phyloP scores from a whole-genome alignment of 2,113 vertebrate genomes.

The Diadophis punctatus region DNA sequence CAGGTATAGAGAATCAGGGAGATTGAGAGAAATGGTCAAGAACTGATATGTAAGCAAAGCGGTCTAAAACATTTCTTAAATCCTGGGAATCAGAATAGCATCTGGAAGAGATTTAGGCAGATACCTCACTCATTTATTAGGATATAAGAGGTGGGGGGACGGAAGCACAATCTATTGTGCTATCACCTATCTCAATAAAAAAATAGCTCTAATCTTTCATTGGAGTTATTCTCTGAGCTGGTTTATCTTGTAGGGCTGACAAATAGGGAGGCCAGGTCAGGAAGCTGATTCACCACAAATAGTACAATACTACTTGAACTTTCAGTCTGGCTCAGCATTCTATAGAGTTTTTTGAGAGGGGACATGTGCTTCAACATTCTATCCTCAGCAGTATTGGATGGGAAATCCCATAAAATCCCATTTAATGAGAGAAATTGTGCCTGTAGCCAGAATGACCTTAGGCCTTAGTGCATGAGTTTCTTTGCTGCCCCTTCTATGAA shows the following conservation, averaged over 20 bases:
- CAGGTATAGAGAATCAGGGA: background rate
- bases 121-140: background rate
- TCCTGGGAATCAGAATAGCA: background rate
- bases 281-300: background rate
- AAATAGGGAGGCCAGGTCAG: background rate
- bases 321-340: background rate
- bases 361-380: background rate
- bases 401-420: background rate
- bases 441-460: background rate
- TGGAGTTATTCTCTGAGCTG: background rate
- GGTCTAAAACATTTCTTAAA: background rate
- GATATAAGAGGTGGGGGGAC: background rate
- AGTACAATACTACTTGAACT: background rate
- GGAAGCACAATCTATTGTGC: background rate
- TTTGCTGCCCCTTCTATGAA: background rate
- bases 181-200: background rate
- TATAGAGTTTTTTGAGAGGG: background rate
- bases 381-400: background rate
- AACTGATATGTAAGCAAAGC: background rate
- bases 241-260: background rate
- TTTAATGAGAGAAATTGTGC: background rate
- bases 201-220: background rate
- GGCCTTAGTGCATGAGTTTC: background rate
- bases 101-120: background rate
- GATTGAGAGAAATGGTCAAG: background rate